Percentiles rank a stretch among this genome's conserved stretches.
These are phyloP conservation scores for Ephialtes manifestator DNA, from an alignment of 2,888 invertebrate species.

Conservation along the genomic window DNA sequence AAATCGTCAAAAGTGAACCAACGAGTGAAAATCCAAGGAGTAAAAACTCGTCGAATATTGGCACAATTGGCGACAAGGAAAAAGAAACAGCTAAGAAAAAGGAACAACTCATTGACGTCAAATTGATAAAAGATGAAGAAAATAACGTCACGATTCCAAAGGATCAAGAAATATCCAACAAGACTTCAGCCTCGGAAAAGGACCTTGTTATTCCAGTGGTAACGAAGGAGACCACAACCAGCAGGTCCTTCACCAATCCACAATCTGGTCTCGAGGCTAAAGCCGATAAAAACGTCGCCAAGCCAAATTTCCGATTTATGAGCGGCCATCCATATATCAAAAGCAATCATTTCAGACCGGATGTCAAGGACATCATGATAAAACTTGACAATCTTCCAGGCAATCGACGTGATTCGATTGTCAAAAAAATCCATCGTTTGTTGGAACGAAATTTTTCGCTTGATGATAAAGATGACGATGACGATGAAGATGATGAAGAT, in stretches of 20 bases:
- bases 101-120: neutral
- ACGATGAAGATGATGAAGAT: conserved; percentile 1
- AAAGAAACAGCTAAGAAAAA: neutral
- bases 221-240: neutral
- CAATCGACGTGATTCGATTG: neutral
- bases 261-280: neutral
- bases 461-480: conserved; percentile 5
- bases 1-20: too few relatives aligned
- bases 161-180: neutral
- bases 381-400: conserved; percentile 17
- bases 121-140: neutral
- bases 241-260: neutral
- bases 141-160: neutral
- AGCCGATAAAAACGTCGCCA: neutral
- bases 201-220: neutral
- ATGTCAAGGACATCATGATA: too few relatives aligned
- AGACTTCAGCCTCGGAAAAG: neutral
- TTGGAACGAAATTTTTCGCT: neutral
- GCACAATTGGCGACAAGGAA: neutral
- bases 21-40: too few relatives aligned
- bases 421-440: conserved; percentile 41
- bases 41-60: conserved; percentile 1
- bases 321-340: neutral
- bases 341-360: neutral
- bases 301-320: conserved; percentile 10